Conservation (phyloP, 2,888 invertebrate species). For the Yponomeuta plumbellus region DNA sequence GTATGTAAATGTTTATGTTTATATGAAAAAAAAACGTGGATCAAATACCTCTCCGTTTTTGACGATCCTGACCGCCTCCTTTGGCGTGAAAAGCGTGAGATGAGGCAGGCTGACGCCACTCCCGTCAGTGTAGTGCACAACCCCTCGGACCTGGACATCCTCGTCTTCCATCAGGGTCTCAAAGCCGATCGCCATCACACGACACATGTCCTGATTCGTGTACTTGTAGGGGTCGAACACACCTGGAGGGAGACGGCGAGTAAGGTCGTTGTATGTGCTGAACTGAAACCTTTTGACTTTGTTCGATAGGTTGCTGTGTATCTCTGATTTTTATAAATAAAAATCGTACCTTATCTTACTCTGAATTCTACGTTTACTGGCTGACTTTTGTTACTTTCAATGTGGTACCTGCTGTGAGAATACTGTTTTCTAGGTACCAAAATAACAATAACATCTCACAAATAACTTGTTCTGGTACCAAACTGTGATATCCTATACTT, state of each 20-base stretch:
- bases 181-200: slow-evolving; percentile 84
- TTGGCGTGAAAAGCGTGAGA: slow-evolving; percentile 85
- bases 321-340: no score
- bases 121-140: slow-evolving; percentile 87
- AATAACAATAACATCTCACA: no score
- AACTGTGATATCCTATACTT: no score
- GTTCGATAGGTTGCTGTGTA: no score
- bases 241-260: slow-evolving; percentile 58
- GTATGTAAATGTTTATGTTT: no score
- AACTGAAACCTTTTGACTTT: neutral
- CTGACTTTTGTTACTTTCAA: no score
- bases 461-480: no score
- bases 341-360: no score
- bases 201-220: slow-evolving; percentile 86
- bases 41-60: slow-evolving; percentile 86
- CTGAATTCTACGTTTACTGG: no score
- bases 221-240: slow-evolving; percentile 87
- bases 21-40: no score
- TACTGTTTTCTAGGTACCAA: no score
- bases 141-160: slow-evolving; percentile 85
- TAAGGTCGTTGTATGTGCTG: neutral
- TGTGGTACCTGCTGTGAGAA: no score
- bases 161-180: slow-evolving; percentile 89
- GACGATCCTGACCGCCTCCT: slow-evolving; percentile 86
- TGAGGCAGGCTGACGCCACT: slow-evolving; percentile 84